phyloP scores from a whole-genome alignment of 2,113 vertebrate genomes.

The Aphelocoma coerulescens region DNA sequence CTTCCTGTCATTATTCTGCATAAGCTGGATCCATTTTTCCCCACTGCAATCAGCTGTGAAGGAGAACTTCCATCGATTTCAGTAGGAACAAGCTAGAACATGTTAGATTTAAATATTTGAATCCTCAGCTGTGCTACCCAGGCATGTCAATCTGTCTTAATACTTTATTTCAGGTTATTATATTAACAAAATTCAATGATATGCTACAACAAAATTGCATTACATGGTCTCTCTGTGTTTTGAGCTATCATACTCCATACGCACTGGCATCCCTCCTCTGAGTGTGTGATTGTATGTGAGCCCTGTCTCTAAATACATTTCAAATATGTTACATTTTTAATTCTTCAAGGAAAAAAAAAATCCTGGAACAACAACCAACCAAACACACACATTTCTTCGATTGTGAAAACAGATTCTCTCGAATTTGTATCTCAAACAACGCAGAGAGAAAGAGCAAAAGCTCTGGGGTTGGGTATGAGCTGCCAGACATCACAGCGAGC shows the following conservation, averaged over 20 bases:
- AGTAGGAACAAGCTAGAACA: background rate
- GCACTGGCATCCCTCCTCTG: background rate
- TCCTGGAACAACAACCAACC: background rate
- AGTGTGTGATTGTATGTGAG: background rate
- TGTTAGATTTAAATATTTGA: conserved; percentile 18
- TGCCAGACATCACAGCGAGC: background rate
- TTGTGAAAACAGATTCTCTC: background rate
- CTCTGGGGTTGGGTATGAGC: background rate
- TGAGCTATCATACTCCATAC: background rate
- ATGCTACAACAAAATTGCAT: conserved; percentile 1
- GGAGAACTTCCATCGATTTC: conserved; percentile 19
- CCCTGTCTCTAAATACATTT: background rate
- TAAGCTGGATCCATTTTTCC: background rate
- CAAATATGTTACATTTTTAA: background rate
- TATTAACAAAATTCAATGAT: conserved; percentile 30
- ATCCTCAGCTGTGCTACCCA: conserved; percentile 3
- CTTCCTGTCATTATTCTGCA: background rate
- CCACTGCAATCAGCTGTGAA: background rate
- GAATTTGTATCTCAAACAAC: background rate
- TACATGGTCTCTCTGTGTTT: background rate
- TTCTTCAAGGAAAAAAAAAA: background rate
- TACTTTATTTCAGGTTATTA: conserved; percentile 42
- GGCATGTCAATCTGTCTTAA: conserved; percentile 16
- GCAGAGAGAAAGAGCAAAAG: background rate
- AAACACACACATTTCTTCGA: background rate